Evolutionary conservation across 2,888 invertebrate genomes (phyloP).

Genomic region (Watsonalla cultraria): DNA sequence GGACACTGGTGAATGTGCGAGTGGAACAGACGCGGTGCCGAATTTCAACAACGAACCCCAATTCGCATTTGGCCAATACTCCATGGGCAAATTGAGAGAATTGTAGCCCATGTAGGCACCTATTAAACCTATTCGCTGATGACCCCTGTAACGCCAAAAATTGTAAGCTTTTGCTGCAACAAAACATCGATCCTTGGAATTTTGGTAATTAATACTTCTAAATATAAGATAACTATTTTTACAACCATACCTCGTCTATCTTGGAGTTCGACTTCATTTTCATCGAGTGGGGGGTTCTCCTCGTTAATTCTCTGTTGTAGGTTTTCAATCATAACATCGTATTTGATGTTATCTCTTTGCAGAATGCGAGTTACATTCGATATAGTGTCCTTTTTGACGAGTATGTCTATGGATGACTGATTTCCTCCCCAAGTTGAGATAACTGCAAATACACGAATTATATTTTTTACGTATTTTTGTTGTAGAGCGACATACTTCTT

Average conservation of each 20-base stretch:
- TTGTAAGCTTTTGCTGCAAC: constrained; percentile 78
- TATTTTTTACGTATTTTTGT: not conserved
- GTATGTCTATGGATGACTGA: constrained; percentile 81
- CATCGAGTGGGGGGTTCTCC: constrained; percentile 86
- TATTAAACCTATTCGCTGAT: constrained; percentile 60
- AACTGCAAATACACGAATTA: constrained; percentile 52
- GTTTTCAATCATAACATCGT: constrained; percentile 86
- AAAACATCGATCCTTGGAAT: constrained; percentile 67
- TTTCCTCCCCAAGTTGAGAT: constrained; percentile 84
- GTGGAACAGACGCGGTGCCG: constrained; percentile 42
- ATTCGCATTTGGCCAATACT: constrained; percentile 79
- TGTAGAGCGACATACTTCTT: no score
- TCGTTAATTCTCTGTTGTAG: constrained; percentile 87
- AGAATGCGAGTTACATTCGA: constrained; percentile 81
- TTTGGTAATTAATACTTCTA: constrained; percentile 25
- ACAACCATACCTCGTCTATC: constrained; percentile 81
- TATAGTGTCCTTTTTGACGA: constrained; percentile 83
- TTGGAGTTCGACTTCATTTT: constrained; percentile 82
- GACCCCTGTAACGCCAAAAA: constrained; percentile 79
- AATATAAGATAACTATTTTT: constrained; percentile 2
- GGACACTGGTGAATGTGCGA: constrained; percentile 33
- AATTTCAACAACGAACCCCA: constrained; percentile 78
- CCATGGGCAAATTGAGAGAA: constrained; percentile 76
- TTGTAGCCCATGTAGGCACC: constrained; percentile 75
- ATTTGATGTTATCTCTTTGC: constrained; percentile 80